Base-by-base conservation (phyloP, 2,113 vertebrate species). In the Picathartes gymnocephalus region DNA sequence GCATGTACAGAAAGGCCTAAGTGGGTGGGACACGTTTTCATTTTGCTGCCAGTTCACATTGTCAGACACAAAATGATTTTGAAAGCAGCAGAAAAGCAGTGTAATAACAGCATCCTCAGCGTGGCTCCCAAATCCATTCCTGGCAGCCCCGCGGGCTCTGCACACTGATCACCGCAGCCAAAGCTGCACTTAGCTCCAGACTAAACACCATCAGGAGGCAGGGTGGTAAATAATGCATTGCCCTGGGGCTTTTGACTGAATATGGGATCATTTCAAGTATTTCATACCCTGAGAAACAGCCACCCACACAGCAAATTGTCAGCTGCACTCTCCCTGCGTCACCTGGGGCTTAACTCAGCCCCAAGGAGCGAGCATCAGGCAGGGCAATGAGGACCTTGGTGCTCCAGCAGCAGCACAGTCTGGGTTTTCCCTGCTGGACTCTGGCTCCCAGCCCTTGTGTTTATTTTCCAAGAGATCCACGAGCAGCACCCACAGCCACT, bases 41-140 rank as follows among this genome's bases (percentile, higher is more conserved):
- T 92, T 88, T 88, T 44, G 64, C 86, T 95, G 92, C 90, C 94
- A 78, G 81, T 86, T 96, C 90, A 70, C 71, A 70, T 33, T 51
- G 71, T 66, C 68, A 73, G 76, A 70, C 37, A 73, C 54, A 96
- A 94, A 95, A 71, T 91, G 27, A 88, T 90, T 96, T 94, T 92
- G 94, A 95, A 94, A 92, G 90, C 84, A 80, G 66, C 20, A 92
- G 81, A 86, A 88, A 66, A 80, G 62, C 71, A 83, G 42, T 66
- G 66, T 28, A 73, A 88, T 86, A 77, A 51, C 66, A 58, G n/a
- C 7, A 13, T 86, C 85, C 93, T 88, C 93, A 77, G 85, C 7
- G 7, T 16, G 60, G 79, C 79, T 95, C 56, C 93, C 51, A 82
- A 62, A 77, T 16, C 81, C 77, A 69, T 61, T 53, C 69, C 87